A percentile compares a stretch with the other conserved stretches of the same genome.
phyloP scores from a whole-genome alignment of 2,797 vertebrate genomes.

The Pithecia hirsuta region DNA sequence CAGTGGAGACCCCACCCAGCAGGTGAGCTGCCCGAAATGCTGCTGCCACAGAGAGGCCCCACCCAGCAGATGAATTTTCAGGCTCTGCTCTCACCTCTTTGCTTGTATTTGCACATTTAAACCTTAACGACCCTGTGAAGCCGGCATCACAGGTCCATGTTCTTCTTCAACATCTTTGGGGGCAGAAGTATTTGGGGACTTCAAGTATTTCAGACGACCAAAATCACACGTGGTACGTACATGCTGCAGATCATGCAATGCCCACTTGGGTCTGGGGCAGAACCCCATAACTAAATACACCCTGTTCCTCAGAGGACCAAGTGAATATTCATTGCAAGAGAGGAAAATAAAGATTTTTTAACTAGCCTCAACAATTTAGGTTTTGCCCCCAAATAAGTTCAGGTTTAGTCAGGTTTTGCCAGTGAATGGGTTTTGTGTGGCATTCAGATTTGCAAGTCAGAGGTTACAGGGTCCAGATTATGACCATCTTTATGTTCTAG shows the following conservation, averaged over 20 bases:
- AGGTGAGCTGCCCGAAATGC: background rate
- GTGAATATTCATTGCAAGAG: background rate
- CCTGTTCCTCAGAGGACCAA: accelerated
- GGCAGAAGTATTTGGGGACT: background rate
- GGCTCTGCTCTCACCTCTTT: background rate
- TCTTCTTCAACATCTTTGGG: background rate
- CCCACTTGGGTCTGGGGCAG: background rate
- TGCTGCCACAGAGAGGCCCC: background rate
- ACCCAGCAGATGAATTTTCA: accelerated
- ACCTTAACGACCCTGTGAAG: background rate
- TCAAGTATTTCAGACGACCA: accelerated
- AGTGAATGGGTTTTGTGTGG: background rate
- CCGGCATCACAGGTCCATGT: accelerated
- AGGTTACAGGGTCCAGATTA: background rate
- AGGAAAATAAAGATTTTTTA: background rate
- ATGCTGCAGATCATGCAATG: accelerated
- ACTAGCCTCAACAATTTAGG: background rate
- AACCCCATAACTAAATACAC: background rate
- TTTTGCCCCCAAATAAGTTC: background rate
- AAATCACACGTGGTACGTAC: accelerated
- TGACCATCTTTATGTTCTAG: background rate
- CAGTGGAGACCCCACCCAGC: too few species aligned
- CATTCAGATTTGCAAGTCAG: background rate
- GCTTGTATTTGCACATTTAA: too few species aligned
- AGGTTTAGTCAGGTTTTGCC: background rate